Base-by-base conservation (phyloP, 2,888 invertebrate species). In the Drosophila trichaetosa region DNA sequence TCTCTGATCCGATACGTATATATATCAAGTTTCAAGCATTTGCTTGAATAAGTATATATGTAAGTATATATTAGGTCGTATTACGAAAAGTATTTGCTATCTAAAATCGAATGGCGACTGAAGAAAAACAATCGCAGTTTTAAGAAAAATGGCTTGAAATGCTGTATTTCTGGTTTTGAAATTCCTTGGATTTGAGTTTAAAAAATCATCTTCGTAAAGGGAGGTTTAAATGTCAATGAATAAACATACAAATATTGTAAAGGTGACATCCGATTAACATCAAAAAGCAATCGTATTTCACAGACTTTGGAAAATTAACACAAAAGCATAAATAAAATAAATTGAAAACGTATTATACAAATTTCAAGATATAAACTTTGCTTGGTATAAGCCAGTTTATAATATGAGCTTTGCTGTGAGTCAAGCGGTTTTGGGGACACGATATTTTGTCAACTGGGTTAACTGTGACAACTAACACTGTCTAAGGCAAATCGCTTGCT, bases 401-500 rank as follows among this genome's bases (percentile, higher is more conserved):
- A 16, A 3, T 10, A 38, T 69, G 34, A 52, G 52, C 40, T 52
- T 67, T 67, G 46, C 5, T 21, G 16, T 27, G 46, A 46, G 7
- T 64, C 31, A 27, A n/a, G n/a, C 18, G n/a, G 18, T 10, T 33
- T 34, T 33, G 46, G 27, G 38, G 38, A 76, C 48, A 58, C 38
- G 21, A n/a, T 46, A 80, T 76, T 65, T 64, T 59, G 80, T 72
- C 80, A 76, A 48, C 42, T 63, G 58, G 65, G 57, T 69, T 36
- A 49, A 27, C 33, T 54, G 49, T 74, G 77, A 76, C n/a, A n/a
- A n/a, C 77, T 64, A 67, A 33, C 31, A 16, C 31, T 51, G 60
- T 61, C 70, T 66, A 61, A 54, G 60, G 36, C 57, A 57, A 75
- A 70, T 75, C 69, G 69, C 69, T 69, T 63, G 79, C 58, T 52